phyloP scores from a whole-genome alignment of 1,140 invertebrate species.

The Daktulosphaira vitifoliae region DNA sequence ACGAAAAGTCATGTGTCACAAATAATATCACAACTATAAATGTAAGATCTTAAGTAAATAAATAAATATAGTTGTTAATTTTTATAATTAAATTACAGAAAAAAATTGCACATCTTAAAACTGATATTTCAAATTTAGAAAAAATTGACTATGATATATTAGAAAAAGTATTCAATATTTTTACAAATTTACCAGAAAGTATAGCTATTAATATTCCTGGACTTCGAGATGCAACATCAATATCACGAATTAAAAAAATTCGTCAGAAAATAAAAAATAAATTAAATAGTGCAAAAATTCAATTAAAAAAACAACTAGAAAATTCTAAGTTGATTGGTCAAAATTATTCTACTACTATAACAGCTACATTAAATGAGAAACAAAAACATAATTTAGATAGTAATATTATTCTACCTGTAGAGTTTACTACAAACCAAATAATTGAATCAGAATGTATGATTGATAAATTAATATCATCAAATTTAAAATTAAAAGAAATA shows the following conservation, averaged over 20 bases:
- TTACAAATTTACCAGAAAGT: slow-evolving; percentile 27
- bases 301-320: slow-evolving; percentile 4
- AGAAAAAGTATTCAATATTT: slow-evolving; percentile 34
- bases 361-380: not conserved
- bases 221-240: slow-evolving; percentile 27
- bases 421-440: no score
- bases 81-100: no score
- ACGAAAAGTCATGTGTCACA: no score
- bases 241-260: slow-evolving; percentile 31
- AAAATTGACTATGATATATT: slow-evolving; percentile 34
- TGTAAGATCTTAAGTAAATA: no score
- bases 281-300: not conserved
- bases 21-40: no score
- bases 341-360: not conserved
- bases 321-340: not conserved
- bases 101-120: slow-evolving; percentile 1
- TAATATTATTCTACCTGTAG: not conserved
- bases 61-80: no score
- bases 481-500: not conserved
- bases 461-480: not conserved
- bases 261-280: slow-evolving; percentile 15
- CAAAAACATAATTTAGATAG: not conserved
- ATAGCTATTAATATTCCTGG: slow-evolving; percentile 32
- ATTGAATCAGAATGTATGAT: no score
- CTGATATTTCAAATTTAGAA: slow-evolving; percentile 18